Conservation (phyloP, 2,113 vertebrate genomes). For the Drymodes brunneopygia region DNA sequence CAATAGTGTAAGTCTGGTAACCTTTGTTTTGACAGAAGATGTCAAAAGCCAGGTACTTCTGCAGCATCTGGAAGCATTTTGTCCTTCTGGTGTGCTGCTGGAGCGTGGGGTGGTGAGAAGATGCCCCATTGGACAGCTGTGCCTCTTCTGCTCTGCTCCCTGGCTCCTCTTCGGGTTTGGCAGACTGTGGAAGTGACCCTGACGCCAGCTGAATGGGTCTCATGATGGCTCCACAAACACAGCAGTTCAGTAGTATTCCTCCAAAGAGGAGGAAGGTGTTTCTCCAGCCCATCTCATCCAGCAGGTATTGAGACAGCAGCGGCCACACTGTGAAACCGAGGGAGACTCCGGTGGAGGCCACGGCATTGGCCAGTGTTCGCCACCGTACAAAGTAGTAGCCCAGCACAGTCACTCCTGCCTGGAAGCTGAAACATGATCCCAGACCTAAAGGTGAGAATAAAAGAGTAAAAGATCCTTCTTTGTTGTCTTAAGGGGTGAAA, state of each 20-base stretch:
- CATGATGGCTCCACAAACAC: conserved; percentile 89
- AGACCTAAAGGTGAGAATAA: conserved; percentile 74
- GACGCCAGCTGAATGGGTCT: conserved; percentile 74
- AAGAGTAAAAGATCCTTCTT: not conserved
- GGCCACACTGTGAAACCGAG: conserved; percentile 85
- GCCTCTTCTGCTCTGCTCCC: not conserved
- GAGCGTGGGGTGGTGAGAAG: not conserved
- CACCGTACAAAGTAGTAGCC: conserved; percentile 87
- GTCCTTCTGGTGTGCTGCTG: not conserved
- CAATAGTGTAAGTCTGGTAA: conserved; percentile 78
- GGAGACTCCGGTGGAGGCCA: conserved; percentile 86
- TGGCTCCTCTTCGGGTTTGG: not conserved
- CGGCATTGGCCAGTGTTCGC: conserved; percentile 80
- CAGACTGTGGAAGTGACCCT: not conserved
- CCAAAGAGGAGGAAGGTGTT: conserved; percentile 89
- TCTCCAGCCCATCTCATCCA: conserved; percentile 86
- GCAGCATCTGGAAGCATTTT: conserved; percentile 22
- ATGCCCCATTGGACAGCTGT: conserved; percentile 3
- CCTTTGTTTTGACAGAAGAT: conserved; percentile 78
- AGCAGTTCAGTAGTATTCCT: conserved; percentile 86
- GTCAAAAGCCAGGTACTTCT: conserved; percentile 88
- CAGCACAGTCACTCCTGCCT: conserved; percentile 83
- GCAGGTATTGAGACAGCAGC: conserved; percentile 80
- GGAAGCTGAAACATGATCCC: conserved; percentile 92
- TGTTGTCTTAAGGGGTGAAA: not conserved